Evolutionary conservation across 1,140 invertebrate species (phyloP).

Genomic region (Drosophila bifasciata): DNA sequence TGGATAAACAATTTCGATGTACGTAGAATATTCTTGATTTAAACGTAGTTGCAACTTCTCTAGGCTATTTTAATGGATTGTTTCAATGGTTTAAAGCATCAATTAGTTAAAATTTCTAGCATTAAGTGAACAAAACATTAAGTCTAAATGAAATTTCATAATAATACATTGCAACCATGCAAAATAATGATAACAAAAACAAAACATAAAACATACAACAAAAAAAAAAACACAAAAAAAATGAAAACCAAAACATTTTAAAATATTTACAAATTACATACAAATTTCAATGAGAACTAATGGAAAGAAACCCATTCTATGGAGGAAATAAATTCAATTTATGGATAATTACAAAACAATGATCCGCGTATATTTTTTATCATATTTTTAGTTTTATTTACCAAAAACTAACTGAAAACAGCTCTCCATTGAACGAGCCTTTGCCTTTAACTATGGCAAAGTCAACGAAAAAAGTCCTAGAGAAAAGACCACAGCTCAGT

Average conservation of each 20-base stretch:
- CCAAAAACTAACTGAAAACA: too few relatives aligned
- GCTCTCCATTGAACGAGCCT: too few relatives aligned
- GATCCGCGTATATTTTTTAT: conserved; percentile 2
- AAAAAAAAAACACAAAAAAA: conserved; percentile 42
- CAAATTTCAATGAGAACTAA: conserved; percentile 77
- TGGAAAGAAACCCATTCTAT: conserved; percentile 69
- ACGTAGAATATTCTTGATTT: conserved; percentile 72
- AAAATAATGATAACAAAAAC: conserved; percentile 50
- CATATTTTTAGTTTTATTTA: too few relatives aligned
- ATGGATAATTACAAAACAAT: conserved; percentile 70
- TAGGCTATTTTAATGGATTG: conserved; percentile 77
- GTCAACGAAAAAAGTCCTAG: too few relatives aligned
- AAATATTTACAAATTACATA: conserved; percentile 80
- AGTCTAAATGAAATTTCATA: conserved; percentile 71
- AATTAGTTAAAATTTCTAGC: conserved; percentile 80
- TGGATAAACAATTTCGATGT: conserved; percentile 75
- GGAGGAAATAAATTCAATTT: conserved; percentile 81
- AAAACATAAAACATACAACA: conserved; percentile 33
- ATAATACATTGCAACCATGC: conserved; percentile 49
- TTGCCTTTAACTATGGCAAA: too few relatives aligned
- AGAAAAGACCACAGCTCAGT: too few relatives aligned
- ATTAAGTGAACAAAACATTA: conserved; percentile 61
- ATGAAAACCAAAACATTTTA: conserved; percentile 62
- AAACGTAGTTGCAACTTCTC: conserved; percentile 75
- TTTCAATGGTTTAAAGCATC: conserved; percentile 74